Base-by-base conservation (phyloP, 2,797 vertebrate genomes). In the Chromis chromis region DNA sequence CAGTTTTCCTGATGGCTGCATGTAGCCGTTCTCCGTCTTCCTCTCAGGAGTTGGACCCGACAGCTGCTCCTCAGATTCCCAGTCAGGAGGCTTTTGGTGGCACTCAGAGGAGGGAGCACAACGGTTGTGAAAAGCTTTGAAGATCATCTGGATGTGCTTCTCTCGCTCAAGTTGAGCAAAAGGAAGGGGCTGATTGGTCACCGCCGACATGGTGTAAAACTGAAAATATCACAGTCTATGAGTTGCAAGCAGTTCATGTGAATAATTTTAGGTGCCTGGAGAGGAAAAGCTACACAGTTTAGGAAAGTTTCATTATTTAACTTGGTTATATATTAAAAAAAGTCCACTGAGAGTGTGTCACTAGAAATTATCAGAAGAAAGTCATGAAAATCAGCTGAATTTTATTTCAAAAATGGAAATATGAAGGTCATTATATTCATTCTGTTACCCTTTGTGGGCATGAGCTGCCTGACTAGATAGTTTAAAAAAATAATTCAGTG, bases 101-200 rank as follows among this genome's bases (percentile, higher is more conserved):
- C 70, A 49, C 44, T 89, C 78, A 21, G 74, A 59, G 0, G 80
- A 66, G 14, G 82, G 76, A 9, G 83, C 84, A 16, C 85, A 78
- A 28, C 54, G 79, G 25, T 83, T 81, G 56, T 88, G 88, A 65
- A 94, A 92, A 65, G 91, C 86, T 66, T 80, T 91, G 74, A 93
- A 90, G 28, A 92, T 85, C 78, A 86, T 88, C 76, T 94, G 90
- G 60, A 96, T 95, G 81, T 96, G 95, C 60, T 92, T 95, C 75
- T 96, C 95, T 67, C 95, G 90, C 75, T 93, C 91, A 72, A 96
- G 92, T 19, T 65, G 73, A 24, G 91, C 91, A 21, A 93, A 93
- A 4, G 95, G 93, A 72, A 90, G 83, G 44, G 95, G 94, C 86
- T 96, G 95, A 50, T 79, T 82, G 27, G 89, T 93, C 66, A 95